Conservation (phyloP, 1,140 invertebrate species). For the Lucilia cuprina region DNA sequence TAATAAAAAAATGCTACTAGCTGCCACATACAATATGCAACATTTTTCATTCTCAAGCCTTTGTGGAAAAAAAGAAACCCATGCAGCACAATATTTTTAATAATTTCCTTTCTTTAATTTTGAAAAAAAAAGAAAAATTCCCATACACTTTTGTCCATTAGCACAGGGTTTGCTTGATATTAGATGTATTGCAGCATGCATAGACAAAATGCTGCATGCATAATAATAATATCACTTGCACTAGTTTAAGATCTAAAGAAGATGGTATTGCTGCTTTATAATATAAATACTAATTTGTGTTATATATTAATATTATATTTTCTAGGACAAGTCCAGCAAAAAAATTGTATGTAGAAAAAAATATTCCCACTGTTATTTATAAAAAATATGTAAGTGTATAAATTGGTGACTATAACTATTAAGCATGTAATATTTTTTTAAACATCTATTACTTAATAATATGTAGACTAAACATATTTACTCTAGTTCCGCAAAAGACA, state of each 20-base stretch:
- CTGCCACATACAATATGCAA: background rate
- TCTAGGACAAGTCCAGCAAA: background rate
- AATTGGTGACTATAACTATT: background rate
- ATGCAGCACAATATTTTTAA: background rate
- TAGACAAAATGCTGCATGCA: background rate
- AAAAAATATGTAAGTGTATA: background rate
- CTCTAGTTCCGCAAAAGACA: slow-evolving; percentile 7
- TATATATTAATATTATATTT: background rate
- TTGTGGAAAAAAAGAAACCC: background rate
- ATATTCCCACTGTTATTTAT: slow-evolving; percentile 17
- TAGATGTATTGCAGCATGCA: background rate
- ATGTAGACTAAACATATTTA: background rate
- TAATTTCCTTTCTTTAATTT: slow-evolving; percentile 10
- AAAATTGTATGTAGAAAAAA: background rate
- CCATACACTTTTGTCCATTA: background rate
- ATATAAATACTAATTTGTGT: background rate
- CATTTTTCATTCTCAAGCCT: background rate
- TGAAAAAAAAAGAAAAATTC: background rate
- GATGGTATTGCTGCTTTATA: background rate
- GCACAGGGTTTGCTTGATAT: background rate
- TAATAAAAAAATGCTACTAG: background rate
- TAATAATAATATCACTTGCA: background rate
- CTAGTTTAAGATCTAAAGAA: background rate
- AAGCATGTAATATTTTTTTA: background rate
- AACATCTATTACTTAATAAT: background rate